These are phyloP conservation scores for Hystrix cristata DNA, from an alignment of 2,113 vertebrate species.

Conservation along the genomic window DNA sequence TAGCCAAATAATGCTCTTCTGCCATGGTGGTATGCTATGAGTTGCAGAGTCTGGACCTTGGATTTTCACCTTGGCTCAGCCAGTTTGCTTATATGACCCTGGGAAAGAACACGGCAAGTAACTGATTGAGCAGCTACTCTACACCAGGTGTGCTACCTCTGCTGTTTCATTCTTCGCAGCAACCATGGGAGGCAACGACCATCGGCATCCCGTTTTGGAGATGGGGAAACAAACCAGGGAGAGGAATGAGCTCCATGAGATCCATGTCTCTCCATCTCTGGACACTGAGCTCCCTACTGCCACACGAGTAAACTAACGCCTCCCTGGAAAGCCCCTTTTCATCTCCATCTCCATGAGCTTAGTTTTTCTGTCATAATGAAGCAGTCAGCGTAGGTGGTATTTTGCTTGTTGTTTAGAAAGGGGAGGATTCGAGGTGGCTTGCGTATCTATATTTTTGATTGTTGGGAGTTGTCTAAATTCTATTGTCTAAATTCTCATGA, in stretches of 20 bases:
- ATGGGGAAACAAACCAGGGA: neutral
- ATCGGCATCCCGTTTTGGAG: neutral
- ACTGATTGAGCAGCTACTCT: neutral
- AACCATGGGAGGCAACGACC: neutral
- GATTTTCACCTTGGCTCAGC: neutral
- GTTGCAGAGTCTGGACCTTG: neutral
- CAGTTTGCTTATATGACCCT: neutral
- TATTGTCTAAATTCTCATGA: neutral
- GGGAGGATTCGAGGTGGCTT: neutral
- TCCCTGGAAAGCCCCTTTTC: neutral
- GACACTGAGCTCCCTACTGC: neutral
- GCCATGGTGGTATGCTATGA: neutral
- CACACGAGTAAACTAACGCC: neutral
- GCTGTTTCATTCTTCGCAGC: neutral
- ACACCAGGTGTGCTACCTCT: neutral
- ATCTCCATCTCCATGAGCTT: neutral
- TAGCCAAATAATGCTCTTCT: neutral
- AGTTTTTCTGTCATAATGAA: slow-evolving; percentile 27
- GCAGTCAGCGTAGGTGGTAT: neutral
- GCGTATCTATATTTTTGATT: neutral
- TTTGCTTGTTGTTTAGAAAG: neutral
- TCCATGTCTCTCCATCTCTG: neutral
- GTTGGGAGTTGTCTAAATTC: neutral
- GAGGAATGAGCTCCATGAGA: neutral
- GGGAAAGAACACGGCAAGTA: neutral